A percentile compares a stretch with the other conserved stretches of the same genome.
Evolutionary conservation across 1,140 invertebrate genomes (phyloP).

Genomic region (Lordiphosa stackelbergi): DNA sequence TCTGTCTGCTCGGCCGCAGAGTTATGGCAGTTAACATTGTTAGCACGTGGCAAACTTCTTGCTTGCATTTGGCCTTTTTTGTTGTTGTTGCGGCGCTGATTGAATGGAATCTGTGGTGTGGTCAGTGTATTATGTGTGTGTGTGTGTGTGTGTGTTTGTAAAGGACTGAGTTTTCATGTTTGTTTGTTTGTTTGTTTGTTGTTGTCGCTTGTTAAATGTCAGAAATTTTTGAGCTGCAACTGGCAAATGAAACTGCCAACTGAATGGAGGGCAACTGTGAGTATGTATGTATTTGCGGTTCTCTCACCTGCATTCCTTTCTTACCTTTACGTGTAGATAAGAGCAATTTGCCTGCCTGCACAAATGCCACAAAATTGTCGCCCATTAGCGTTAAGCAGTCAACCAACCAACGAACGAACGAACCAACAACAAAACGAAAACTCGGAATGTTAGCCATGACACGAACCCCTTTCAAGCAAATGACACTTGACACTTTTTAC

Average conservation of each 20-base stretch:
- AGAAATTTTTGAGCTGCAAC: slow-evolving; percentile 31
- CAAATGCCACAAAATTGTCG: slow-evolving; percentile 34
- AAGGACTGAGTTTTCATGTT: slow-evolving; percentile 24
- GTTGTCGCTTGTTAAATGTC: slow-evolving; percentile 39
- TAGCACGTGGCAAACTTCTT: slow-evolving; percentile 48
- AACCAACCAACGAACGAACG: too few relatives aligned
- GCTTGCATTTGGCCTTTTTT: slow-evolving; percentile 10
- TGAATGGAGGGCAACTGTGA: background rate
- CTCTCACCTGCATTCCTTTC: slow-evolving; percentile 20
- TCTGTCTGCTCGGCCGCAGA: slow-evolving; percentile 20
- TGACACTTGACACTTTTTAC: slow-evolving; percentile 4
- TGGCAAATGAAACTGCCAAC: slow-evolving; percentile 36
- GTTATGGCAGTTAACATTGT: slow-evolving; percentile 52
- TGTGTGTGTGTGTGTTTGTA: slow-evolving; percentile 1
- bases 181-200: slow-evolving; percentile 53
- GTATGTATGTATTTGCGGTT: slow-evolving; percentile 26
- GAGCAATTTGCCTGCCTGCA: slow-evolving; percentile 37
- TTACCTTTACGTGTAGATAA: slow-evolving; percentile 13
- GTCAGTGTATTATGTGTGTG: background rate
- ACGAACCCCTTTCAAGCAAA: slow-evolving; percentile 40
- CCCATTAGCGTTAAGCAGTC: slow-evolving; percentile 46
- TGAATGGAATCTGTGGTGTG: slow-evolving; percentile 21
- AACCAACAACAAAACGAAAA: slow-evolving; percentile 1
- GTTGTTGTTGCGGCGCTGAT: slow-evolving; percentile 24
- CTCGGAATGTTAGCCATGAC: slow-evolving; percentile 25